Base-by-base conservation (phyloP, 2,797 vertebrate genomes). In the Sebastes itinus region DNA sequence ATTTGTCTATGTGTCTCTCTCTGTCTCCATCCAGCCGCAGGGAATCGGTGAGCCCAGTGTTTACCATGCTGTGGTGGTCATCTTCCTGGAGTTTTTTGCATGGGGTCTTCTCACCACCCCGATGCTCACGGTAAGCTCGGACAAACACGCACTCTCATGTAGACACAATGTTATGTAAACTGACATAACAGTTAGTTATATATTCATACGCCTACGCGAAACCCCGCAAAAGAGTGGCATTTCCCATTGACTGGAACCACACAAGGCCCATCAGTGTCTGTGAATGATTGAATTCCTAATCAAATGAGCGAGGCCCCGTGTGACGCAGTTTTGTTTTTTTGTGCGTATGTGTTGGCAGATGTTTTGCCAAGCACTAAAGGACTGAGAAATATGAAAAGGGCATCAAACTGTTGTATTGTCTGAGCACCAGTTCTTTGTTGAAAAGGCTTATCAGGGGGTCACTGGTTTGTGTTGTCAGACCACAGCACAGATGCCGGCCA, bases 11-110 rank as follows among this genome's bases (percentile, higher is more conserved):
- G 4, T 78, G 35, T 38, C 35, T 38, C 33, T 73, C 28, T 89
- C 22, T 84, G n/a, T 87, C 75, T 89, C 77, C 62, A 46, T 87
- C 49, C 87, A 98, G 97, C 97, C 97, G 14, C 97, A 98, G 92
- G 97, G 97, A 79, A 96, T 98, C 0, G 97, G 97, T 9, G 97
- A 98, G 89, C 97, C 97, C 81, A 98, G 97, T n/a, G 97, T 98
- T 81, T 98, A 98, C 93, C 97, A 98, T 82, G 97, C 97, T 0
- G 97, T 98, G 93, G 97, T 97, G 86, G 97, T 98, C 86, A 98
- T 98, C 90, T 98, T 98, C 95, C 95, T 98, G 92, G 97, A 98
- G 92, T 98, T 98, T 91, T 98, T 98, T 59, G 97, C 97, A 69
- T 98, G 97, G 97, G 97, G 97, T 78, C 94, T 98, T 65, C 96